A percentile compares a stretch with the other conserved stretches of the same genome.
phyloP scores from a whole-genome alignment of 2,113 vertebrate genomes.

The Pygoscelis antarcticus region DNA sequence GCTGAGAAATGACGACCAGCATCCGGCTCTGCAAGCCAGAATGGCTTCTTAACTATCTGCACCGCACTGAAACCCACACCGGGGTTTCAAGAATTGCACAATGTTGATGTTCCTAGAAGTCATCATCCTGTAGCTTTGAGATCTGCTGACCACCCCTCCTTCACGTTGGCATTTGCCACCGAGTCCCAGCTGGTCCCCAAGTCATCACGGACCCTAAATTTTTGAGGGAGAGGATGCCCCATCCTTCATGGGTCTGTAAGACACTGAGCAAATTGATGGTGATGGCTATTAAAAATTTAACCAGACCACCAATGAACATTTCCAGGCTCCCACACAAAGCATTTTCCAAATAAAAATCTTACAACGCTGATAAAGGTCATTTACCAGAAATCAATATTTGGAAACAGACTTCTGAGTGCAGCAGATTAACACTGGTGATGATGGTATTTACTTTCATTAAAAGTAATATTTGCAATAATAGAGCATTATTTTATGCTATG shows the following conservation, averaged over 20 bases:
- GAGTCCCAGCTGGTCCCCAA: neutral
- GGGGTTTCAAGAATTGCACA: neutral
- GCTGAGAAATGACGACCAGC: neutral
- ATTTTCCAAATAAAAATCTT: conserved; percentile 22
- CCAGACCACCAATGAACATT: neutral
- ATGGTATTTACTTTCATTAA: conserved; percentile 50
- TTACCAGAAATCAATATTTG: conserved; percentile 58
- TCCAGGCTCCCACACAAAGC: neutral
- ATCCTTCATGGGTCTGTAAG: neutral
- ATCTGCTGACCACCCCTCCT: neutral
- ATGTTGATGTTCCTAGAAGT: rapidly evolving
- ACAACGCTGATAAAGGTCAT: conserved; percentile 19
- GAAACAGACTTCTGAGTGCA: neutral
- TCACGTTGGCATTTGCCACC: rapidly evolving
- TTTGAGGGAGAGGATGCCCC: neutral
- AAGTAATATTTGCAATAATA: conserved; percentile 50
- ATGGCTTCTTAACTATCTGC: neutral
- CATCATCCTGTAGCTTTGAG: neutral
- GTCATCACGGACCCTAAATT: neutral
- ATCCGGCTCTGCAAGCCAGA: neutral
- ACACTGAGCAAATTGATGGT: neutral
- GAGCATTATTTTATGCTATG: neutral
- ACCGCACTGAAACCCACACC: neutral
- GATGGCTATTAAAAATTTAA: neutral
- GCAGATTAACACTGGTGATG: conserved; percentile 11